Percentiles rank a stretch among this genome's conserved stretches.
phyloP scores from a whole-genome alignment of 2,888 invertebrate species.

The Parnassius glacialis region DNA sequence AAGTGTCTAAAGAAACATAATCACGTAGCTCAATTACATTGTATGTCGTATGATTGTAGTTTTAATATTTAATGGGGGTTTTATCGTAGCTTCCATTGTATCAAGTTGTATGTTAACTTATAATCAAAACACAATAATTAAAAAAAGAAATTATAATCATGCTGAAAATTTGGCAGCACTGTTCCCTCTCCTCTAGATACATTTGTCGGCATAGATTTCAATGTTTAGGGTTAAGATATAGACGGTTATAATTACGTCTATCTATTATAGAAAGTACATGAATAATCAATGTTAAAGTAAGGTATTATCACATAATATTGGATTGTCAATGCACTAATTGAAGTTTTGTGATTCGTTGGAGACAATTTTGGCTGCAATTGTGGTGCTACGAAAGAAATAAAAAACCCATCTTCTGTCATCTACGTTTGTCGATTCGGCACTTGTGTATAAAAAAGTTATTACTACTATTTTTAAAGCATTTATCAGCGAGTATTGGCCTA shows the following conservation, averaged over 20 bases:
- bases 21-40: background rate
- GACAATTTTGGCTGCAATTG: too few relatives aligned
- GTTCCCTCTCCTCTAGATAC: background rate
- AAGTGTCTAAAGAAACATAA: background rate
- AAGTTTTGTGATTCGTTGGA: background rate
- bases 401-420: too few relatives aligned
- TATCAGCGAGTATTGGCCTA: too few relatives aligned
- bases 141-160: background rate
- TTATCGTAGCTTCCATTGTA: background rate
- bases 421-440: too few relatives aligned
- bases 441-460: too few relatives aligned
- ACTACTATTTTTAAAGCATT: too few relatives aligned
- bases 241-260: background rate
- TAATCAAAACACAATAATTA: background rate
- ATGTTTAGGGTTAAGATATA: background rate
- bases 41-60: background rate
- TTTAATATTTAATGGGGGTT: background rate
- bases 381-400: too few relatives aligned
- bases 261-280: background rate
- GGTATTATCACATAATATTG: background rate
- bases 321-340: background rate
- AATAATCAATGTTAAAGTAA: background rate
- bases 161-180: background rate
- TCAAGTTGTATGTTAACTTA: background rate
- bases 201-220: background rate